These are phyloP conservation scores for Apodemus speciosus DNA, from an alignment of 2,113 vertebrate genomes.

Conservation along the genomic window DNA sequence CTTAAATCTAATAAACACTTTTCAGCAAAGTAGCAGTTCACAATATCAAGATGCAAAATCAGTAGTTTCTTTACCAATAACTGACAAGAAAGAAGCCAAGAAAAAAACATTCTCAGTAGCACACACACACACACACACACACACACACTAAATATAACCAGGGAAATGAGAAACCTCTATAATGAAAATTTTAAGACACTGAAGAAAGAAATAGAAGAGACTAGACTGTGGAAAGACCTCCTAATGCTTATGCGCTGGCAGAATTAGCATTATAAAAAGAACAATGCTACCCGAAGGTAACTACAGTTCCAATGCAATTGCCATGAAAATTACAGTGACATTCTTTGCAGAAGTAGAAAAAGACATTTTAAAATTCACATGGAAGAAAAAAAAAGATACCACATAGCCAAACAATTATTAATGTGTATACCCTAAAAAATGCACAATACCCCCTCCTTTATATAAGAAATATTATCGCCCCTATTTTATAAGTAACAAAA, in stretches of 20 bases:
- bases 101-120: neutral
- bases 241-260: neutral
- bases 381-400: neutral
- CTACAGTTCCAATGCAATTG: neutral
- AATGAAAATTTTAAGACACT: neutral
- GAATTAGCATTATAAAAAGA: neutral
- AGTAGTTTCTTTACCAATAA: neutral
- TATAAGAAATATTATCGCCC: constrained; percentile 12
- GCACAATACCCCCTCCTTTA: neutral
- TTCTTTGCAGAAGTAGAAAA: neutral
- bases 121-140: neutral
- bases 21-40: neutral
- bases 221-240: neutral
- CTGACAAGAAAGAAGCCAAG: neutral
- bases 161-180: neutral
- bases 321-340: neutral
- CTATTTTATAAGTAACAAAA: constrained; percentile 21
- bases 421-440: neutral
- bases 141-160: neutral
- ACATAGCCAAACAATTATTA: neutral
- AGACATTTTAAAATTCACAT: neutral
- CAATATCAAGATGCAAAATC: neutral
- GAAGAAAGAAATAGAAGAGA: neutral
- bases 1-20: neutral
- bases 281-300: neutral